Evolutionary conservation across 1,140 invertebrate genomes (phyloP).

Genomic region (Neuroterus valhalla): DNA sequence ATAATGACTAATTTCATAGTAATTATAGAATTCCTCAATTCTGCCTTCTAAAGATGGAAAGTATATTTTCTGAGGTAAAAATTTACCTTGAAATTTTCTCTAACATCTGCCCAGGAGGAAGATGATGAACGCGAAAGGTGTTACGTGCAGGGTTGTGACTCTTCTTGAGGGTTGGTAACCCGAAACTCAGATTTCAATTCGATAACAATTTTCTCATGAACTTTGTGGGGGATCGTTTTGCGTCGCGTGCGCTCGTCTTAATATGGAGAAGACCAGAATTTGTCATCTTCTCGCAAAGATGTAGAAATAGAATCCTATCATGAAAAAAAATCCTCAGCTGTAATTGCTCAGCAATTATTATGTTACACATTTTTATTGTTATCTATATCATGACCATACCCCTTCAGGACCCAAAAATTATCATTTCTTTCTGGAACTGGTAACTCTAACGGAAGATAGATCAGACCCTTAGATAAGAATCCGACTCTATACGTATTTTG

Average conservation of each 20-base stretch:
- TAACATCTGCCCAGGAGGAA: neutral
- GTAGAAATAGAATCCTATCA: too few species aligned
- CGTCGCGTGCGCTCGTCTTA: neutral
- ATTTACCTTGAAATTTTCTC: neutral
- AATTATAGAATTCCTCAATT: neutral
- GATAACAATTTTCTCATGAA: slow-evolving; percentile 2
- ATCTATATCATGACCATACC: too few species aligned
- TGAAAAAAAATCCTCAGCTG: too few species aligned
- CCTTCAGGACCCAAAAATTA: too few species aligned
- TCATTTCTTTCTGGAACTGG: neutral
- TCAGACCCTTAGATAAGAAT: neutral
- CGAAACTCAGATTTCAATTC: neutral
- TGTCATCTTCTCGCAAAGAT: too few species aligned
- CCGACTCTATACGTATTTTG: slow-evolving; percentile 15
- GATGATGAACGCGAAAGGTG: neutral
- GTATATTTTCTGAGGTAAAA: too few species aligned
- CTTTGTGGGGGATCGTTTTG: neutral
- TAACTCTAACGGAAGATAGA: neutral
- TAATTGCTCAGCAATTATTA: too few species aligned
- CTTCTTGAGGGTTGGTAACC: neutral
- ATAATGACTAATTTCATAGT: too few species aligned
- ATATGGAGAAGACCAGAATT: too few species aligned
- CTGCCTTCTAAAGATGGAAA: neutral
- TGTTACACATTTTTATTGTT: too few species aligned
- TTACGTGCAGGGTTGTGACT: neutral